Percentiles rank a stretch among this genome's conserved stretches.
These are phyloP conservation scores for Dicrostonyx torquatus DNA, from an alignment of 2,797 vertebrate genomes.

Conservation along the genomic window DNA sequence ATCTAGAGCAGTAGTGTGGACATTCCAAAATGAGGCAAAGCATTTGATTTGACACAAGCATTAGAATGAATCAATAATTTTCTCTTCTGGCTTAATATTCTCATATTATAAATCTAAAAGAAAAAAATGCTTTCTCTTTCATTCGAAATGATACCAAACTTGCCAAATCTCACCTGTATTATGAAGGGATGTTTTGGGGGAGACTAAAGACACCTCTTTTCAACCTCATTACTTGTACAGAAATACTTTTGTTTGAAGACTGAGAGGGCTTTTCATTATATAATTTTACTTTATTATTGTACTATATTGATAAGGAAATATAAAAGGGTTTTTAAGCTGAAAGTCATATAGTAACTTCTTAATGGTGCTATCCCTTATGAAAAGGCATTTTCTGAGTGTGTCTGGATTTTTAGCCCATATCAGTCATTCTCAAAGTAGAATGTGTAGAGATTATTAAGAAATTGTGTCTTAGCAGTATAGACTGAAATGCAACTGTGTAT, in stretches of 20 bases:
- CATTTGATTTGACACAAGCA: background rate
- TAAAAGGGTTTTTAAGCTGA: background rate
- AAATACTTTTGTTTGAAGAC: background rate
- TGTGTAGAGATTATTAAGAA: background rate
- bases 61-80: background rate
- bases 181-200: constrained; percentile 6
- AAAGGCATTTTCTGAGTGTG: background rate
- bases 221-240: background rate
- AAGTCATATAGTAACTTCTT: background rate
- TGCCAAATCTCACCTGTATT: background rate
- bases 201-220: background rate
- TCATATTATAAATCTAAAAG: background rate
- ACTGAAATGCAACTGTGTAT: background rate
- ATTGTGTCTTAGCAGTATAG: background rate
- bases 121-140: background rate
- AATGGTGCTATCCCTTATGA: background rate
- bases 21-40: background rate
- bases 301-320: background rate
- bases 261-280: background rate
- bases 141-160: background rate
- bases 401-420: background rate
- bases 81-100: background rate
- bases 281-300: background rate
- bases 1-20: background rate
- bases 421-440: background rate